Evolutionary conservation across 2,797 vertebrate genomes (phyloP), one percentile per base, ranked within the genome.

Genomic region (Thamnophis elegans): DNA sequence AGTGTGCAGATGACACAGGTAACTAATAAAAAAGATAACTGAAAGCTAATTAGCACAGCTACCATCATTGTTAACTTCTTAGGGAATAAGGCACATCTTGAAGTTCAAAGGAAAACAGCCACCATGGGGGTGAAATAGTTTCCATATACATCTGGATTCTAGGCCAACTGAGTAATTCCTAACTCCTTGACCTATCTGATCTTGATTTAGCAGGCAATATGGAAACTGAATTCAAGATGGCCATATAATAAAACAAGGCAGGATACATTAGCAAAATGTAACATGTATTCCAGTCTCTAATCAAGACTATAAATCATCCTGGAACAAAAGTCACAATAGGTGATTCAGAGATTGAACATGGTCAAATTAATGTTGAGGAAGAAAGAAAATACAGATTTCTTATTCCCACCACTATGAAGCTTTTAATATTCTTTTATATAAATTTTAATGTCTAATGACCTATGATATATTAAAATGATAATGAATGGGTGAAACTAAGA

Each of bases 61-160:
- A 51, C 59, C 22, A 18, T 16, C 11, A 13, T 18, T 91, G 86
- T 32, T 54, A 89, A 62, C 88, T 62, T 59, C 85, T 85, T 87
- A 55, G 86, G 51, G 14, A 78, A 18, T 42, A 60, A 60, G 26
- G 56, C 16, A 82, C 68, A 85, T 32, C 89, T 89, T 91, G 47
- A 90, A 85, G 92, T 93, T 91, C 85, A 93, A 93, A 93, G 89
- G 47, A 88, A 88, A 51, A 36, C 60, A 58, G 78, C 55, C 68
- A 87, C 68, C 91, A 58, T 78, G 89, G 85, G 62, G 54, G 54
- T 87, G 90, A 87, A 90, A 62, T 87, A 56, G 89, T 90, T 90
- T 73, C 42, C 42, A 68, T 53, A n/a, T 82, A 42, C 62, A 60
- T 59, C 28, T 78, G 53, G 62, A 91, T 87, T 87, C 22, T 88